Conservation (phyloP, 2,888 invertebrate genomes). For the Lepidochrysops patricia region DNA sequence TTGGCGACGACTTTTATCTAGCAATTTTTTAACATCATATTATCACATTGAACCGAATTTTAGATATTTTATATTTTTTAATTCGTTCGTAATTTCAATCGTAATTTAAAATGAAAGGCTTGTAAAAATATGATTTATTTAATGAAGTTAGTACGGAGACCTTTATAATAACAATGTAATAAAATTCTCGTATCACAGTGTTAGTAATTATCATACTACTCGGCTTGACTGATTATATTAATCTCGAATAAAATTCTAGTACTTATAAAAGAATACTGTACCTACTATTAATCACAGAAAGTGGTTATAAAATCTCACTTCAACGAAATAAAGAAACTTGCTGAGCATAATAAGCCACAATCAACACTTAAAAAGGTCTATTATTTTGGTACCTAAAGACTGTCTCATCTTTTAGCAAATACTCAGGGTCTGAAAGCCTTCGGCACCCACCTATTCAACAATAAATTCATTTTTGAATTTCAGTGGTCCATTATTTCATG, state of each 20-base stretch:
- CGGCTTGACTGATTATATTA: too few relatives aligned
- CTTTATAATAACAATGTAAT: too few relatives aligned
- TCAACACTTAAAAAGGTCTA: constrained; percentile 15
- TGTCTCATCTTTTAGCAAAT: constrained; percentile 56
- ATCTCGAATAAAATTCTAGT: too few relatives aligned
- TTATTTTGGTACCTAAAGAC: constrained; percentile 23
- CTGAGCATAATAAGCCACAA: not conserved
- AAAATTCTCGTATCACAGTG: too few relatives aligned
- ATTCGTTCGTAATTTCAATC: too few relatives aligned
- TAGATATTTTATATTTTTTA: too few relatives aligned
- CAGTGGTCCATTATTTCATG: constrained; percentile 23
- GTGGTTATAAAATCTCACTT: not conserved
- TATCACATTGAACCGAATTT: too few relatives aligned
- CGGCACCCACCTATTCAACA: constrained; percentile 40
- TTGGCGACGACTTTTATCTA: not conserved
- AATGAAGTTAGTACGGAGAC: not conserved
- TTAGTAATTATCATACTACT: too few relatives aligned
- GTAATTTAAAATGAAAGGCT: too few relatives aligned
- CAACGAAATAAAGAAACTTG: constrained; percentile 13
- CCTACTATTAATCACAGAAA: not conserved
- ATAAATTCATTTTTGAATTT: constrained; percentile 42
- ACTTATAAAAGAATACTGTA: too few relatives aligned
- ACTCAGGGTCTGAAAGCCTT: constrained; percentile 41
- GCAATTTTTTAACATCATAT: too few relatives aligned
- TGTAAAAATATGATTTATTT: not conserved